Evolutionary conservation across 92 coral and sea anemone genomes (phyloP).

Genomic region (Zoanthus gigantus): DNA sequence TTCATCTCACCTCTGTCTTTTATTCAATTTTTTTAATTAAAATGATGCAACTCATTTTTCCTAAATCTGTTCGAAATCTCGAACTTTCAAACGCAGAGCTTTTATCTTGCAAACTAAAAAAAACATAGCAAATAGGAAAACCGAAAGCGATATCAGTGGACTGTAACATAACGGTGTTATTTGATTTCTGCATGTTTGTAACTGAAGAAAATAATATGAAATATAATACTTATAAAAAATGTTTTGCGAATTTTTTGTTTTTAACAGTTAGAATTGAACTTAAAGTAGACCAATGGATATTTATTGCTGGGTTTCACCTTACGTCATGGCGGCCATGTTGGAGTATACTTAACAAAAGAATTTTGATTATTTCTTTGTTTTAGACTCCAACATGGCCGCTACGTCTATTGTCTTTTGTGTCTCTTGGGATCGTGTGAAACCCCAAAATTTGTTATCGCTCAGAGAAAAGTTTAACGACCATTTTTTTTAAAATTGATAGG

Average conservation of each 20-base stretch:
- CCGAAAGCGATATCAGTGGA: not conserved
- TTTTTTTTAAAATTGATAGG: slow-evolving; percentile 4
- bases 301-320: slow-evolving; percentile 18
- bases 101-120: slow-evolving; percentile 2
- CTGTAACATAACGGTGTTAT: slow-evolving; percentile 14
- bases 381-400: not conserved
- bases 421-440: slow-evolving; percentile 11
- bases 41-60: slow-evolving; percentile 3
- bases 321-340: slow-evolving; percentile 29
- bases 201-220: not conserved
- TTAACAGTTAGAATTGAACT: not conserved
- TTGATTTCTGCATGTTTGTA: slow-evolving; percentile 11
- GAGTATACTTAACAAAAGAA: slow-evolving; percentile 18
- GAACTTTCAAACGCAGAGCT: slow-evolving; percentile 7
- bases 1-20: slow-evolving; percentile 8
- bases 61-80: slow-evolving; percentile 7
- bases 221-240: not conserved
- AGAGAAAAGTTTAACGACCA: slow-evolving; percentile 13
- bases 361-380: slow-evolving; percentile 16
- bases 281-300: slow-evolving; percentile 4
- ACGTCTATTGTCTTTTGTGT: not conserved
- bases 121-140: slow-evolving; percentile 2
- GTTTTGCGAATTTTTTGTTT: no score
- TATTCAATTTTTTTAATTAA: slow-evolving; percentile 1
- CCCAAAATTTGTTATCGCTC: slow-evolving; percentile 6